These are phyloP conservation scores for Odontesthes bonariensis DNA, from an alignment of 2,113 vertebrate genomes.

Conservation along the genomic window DNA sequence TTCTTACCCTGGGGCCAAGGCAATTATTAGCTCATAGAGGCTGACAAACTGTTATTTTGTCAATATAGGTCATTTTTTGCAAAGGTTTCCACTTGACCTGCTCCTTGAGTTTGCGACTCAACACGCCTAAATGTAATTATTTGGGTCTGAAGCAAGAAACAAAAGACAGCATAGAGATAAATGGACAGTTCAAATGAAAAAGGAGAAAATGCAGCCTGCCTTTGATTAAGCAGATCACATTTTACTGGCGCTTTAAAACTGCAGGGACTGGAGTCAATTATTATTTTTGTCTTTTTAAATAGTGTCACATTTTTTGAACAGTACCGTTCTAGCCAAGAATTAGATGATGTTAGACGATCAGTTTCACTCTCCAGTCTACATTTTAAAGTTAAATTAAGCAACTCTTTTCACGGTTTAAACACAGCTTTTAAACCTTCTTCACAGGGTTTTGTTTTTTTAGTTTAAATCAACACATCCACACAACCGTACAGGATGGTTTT, in stretches of 20 bases:
- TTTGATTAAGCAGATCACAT: not conserved
- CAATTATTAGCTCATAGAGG: no score
- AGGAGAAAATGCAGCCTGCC: not conserved
- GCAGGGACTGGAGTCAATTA: no score
- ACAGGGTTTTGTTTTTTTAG: no score
- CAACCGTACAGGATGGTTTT: not conserved
- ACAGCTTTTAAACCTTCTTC: no score
- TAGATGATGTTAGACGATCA: no score
- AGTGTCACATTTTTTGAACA: no score
- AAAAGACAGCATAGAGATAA: not conserved
- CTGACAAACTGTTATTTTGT: not conserved
- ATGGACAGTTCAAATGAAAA: not conserved
- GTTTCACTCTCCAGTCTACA: no score
- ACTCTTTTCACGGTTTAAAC: no score
- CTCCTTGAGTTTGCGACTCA: not conserved
- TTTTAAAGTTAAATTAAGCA: no score
- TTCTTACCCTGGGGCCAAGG: no score
- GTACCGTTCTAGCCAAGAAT: no score
- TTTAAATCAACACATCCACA: not conserved
- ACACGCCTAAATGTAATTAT: not conserved
- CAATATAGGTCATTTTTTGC: not conserved
- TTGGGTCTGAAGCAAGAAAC: not conserved
- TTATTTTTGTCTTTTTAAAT: no score
- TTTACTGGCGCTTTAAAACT: not conserved
- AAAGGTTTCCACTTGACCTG: not conserved